These are phyloP conservation scores for Greenwoodochromis staneri DNA, from an alignment of 2,113 vertebrate species.

Conservation along the genomic window DNA sequence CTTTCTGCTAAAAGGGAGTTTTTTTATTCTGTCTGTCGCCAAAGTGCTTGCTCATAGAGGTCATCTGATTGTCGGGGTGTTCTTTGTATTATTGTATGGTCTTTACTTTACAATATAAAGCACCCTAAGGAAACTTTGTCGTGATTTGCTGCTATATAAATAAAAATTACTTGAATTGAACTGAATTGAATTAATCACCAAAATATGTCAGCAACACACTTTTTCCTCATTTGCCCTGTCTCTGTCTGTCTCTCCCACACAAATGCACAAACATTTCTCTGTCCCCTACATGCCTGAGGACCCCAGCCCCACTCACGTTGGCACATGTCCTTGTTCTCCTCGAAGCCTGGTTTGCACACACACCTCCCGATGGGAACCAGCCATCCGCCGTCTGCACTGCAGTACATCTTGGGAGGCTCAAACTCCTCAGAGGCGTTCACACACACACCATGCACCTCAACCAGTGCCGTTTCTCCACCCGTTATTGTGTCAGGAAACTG, in stretches of 20 bases:
- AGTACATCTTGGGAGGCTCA: conserved; percentile 82
- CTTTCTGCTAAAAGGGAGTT: background rate
- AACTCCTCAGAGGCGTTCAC: conserved; percentile 78
- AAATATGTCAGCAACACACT: background rate
- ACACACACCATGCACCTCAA: conserved; percentile 76
- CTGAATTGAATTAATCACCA: background rate
- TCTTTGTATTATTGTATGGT: background rate
- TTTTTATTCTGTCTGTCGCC: fast-evolving
- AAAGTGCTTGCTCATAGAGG: background rate
- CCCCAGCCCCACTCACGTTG: conserved; percentile 69
- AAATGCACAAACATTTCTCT: background rate
- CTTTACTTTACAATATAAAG: background rate
- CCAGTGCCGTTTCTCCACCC: conserved; percentile 77
- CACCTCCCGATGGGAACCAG: conserved; percentile 81
- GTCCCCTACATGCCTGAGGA: background rate
- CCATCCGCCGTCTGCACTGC: conserved; percentile 81
- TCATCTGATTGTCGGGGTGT: background rate
- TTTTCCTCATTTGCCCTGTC: background rate
- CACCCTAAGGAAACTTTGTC: background rate
- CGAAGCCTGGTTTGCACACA: conserved; percentile 78
- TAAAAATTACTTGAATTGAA: background rate
- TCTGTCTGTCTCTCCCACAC: background rate
- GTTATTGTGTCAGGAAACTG: conserved; percentile 80
- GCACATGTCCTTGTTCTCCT: conserved; percentile 76
- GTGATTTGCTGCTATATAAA: background rate